Conservation (phyloP, 2,888 invertebrate genomes). For the Polietes domitor region DNA sequence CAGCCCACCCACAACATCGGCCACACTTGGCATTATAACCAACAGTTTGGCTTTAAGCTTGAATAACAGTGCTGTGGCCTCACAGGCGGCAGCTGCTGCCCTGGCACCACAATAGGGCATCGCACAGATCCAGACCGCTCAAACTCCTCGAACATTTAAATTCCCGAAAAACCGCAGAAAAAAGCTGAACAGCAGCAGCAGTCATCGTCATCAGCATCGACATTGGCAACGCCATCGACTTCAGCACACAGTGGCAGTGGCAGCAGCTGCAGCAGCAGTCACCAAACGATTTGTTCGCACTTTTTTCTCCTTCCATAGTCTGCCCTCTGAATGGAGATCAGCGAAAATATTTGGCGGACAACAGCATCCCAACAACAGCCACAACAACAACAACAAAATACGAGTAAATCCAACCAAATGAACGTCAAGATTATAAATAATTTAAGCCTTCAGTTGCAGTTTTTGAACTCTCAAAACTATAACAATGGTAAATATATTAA, state of each 20-base stretch:
- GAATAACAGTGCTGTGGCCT: constrained; percentile 74
- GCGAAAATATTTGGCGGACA: constrained; percentile 45
- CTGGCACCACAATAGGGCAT: constrained; percentile 62
- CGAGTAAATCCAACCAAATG: constrained; percentile 50
- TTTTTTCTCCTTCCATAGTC: constrained; percentile 39
- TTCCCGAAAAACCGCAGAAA: constrained; percentile 40
- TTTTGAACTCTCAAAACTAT: constrained; percentile 56
- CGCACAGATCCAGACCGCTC: constrained; percentile 25
- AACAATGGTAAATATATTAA: constrained; percentile 60
- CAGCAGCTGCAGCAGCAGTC: constrained; percentile 54
- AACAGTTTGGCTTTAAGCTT: constrained; percentile 78
- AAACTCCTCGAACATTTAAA: constrained; percentile 31
- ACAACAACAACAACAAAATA: constrained; percentile 13
- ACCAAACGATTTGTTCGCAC: constrained; percentile 66
- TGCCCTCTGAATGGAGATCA: constrained; percentile 28
- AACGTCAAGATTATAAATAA: constrained; percentile 67
- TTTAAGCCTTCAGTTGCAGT: constrained; percentile 67
- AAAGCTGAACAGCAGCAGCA: constrained; percentile 33
- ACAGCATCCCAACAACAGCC: too few species aligned
- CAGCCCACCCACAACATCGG: constrained; percentile 66
- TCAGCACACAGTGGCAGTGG: constrained; percentile 41
- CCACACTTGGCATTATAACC: constrained; percentile 75
- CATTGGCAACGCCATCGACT: constrained; percentile 27
- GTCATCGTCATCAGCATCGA: constrained; percentile 43
- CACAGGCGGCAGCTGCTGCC: constrained; percentile 54